phyloP scores from a whole-genome alignment of 2,113 vertebrate species.

The Myiozetetes cayanensis region DNA sequence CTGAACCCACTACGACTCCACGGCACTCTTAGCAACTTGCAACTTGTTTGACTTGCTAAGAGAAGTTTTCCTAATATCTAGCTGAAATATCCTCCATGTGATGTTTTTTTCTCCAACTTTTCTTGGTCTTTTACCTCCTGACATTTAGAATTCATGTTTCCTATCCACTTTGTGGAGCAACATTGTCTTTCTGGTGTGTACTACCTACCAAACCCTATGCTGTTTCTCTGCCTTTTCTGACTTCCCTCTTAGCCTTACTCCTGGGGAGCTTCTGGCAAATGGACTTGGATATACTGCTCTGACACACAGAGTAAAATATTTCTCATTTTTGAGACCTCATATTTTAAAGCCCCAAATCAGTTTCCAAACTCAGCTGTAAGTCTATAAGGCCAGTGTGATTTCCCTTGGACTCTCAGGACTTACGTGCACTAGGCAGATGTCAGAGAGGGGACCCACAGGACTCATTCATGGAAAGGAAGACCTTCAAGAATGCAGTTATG shows the following conservation, averaged over 20 bases:
- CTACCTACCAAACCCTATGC: background rate
- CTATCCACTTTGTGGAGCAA: background rate
- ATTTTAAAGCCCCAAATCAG: background rate
- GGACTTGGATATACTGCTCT: background rate
- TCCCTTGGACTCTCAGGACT: background rate
- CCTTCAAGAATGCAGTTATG: background rate
- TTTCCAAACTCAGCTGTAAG: background rate
- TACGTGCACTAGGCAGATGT: background rate
- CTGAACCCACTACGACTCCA: rapidly evolving
- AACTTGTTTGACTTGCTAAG: background rate
- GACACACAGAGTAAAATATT: background rate
- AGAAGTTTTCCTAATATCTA: background rate
- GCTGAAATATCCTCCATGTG: background rate
- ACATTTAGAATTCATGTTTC: background rate
- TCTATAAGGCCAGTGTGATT: background rate
- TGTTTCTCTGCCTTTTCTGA: background rate
- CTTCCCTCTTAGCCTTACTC: background rate
- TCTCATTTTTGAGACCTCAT: background rate
- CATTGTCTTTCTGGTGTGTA: background rate
- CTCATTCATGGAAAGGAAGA: rapidly evolving
- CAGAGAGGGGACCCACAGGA: background rate
- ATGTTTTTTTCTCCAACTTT: background rate
- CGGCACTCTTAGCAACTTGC: background rate
- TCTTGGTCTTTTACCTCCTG: background rate
- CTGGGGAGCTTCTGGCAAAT: background rate